phyloP scores from a whole-genome alignment of 2,888 invertebrate species.

The Ligdia adustata region DNA sequence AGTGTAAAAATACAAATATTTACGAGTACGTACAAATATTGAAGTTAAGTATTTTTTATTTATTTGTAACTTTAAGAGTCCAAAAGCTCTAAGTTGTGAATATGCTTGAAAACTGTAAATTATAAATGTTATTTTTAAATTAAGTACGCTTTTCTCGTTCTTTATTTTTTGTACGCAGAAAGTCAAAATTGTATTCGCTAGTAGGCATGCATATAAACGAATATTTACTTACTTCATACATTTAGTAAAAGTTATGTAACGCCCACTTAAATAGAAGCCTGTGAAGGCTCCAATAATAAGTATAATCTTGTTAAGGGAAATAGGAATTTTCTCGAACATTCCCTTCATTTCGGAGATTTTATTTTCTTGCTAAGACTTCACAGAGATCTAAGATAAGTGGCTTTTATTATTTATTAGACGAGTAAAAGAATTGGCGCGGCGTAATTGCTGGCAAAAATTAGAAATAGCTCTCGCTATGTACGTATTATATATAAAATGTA shows the following conservation, averaged over 20 bases:
- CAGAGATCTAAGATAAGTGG: slow-evolving; percentile 12
- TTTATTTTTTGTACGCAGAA: too few species aligned
- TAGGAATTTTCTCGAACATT: slow-evolving; percentile 2
- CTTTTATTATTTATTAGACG: slow-evolving; percentile 13
- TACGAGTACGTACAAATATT: too few species aligned
- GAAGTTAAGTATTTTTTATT: too few species aligned
- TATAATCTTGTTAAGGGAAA: slow-evolving; percentile 13
- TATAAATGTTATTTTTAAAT: too few species aligned
- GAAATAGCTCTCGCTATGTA: not conserved
- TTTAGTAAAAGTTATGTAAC: slow-evolving; percentile 11
- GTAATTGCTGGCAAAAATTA: not conserved
- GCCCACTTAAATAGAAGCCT: slow-evolving; percentile 8
- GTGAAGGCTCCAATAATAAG: slow-evolving; percentile 11
- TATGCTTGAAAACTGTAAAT: too few species aligned
- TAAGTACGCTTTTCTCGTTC: too few species aligned
- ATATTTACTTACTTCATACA: slow-evolving; percentile 1
- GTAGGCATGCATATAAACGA: not conserved
- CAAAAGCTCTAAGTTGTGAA: too few species aligned
- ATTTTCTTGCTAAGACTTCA: slow-evolving; percentile 12
- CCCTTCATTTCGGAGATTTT: slow-evolving; percentile 9
- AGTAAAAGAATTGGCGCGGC: not conserved
- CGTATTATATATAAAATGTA: too few species aligned
- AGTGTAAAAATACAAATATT: too few species aligned
- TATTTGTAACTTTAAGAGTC: too few species aligned
- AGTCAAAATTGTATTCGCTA: too few species aligned